Evolutionary conservation across 2,797 vertebrate species (phyloP).

Genomic region (Dromococcyx pavoninus): DNA sequence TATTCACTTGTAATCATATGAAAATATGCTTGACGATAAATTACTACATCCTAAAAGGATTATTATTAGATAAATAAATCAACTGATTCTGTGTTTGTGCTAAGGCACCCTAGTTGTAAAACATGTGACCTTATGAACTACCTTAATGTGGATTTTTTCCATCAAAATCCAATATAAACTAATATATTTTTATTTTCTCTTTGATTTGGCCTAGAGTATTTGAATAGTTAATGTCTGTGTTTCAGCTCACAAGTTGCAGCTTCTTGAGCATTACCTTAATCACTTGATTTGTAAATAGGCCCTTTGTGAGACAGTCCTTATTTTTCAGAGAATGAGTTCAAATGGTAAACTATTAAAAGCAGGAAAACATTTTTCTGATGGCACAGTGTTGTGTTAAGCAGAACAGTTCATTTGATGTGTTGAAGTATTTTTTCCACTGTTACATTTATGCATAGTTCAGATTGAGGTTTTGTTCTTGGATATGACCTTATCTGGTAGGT

Average conservation of each 20-base stretch:
- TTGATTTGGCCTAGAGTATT: conserved; percentile 13
- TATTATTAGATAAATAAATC: not conserved
- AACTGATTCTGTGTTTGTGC: not conserved
- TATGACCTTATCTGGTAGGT: not conserved
- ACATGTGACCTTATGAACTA: not conserved
- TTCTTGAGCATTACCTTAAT: not conserved
- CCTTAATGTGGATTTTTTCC: not conserved
- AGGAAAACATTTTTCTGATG: not conserved
- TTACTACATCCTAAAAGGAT: not conserved
- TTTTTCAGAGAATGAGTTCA: not conserved
- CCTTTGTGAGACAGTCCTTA: not conserved
- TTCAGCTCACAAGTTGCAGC: not conserved
- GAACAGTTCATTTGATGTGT: not conserved
- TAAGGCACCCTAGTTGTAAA: not conserved
- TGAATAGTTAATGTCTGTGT: not conserved
- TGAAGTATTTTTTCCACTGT: not conserved
- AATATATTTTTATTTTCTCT: not conserved
- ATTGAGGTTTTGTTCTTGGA: not conserved
- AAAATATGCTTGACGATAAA: not conserved
- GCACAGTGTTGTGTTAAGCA: not conserved
- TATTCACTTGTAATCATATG: not conserved
- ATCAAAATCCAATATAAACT: not conserved
- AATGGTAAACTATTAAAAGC: not conserved
- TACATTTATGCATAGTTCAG: not conserved
- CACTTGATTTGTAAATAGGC: not conserved